Percentiles rank a stretch among this genome's conserved stretches.
Conservation (phyloP, 2,797 vertebrate species). For the Pogonophryne albipinna region DNA sequence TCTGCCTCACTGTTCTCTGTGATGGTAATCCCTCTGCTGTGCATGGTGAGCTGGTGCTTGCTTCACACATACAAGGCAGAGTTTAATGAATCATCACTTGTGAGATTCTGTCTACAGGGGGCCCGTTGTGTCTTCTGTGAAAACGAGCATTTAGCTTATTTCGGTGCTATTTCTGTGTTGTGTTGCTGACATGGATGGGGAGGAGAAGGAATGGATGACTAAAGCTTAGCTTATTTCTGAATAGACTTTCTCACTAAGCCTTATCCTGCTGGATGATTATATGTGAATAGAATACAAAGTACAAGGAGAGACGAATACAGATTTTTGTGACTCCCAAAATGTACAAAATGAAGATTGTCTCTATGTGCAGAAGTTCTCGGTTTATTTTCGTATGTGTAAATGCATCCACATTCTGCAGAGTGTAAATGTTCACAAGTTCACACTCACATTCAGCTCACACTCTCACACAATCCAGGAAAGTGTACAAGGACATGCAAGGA, state of each 20-base stretch:
- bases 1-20: constrained; percentile 27
- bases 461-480: constrained; percentile 26
- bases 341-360: constrained; percentile 17
- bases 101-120: constrained; percentile 55
- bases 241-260: constrained; percentile 56
- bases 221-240: constrained; percentile 57
- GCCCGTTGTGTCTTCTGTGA: constrained; percentile 62
- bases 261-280: constrained; percentile 47
- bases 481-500: constrained; percentile 56
- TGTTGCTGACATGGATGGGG: constrained; percentile 50
- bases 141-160: constrained; percentile 61
- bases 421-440: constrained; percentile 36
- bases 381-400: constrained; percentile 34
- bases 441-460: constrained; percentile 7
- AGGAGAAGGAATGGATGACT: constrained; percentile 59
- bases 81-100: constrained; percentile 62
- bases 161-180: constrained; percentile 63
- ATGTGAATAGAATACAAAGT: constrained; percentile 34
- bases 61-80: constrained; percentile 42
- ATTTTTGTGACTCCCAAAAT: not conserved
- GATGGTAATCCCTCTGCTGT: constrained; percentile 43
- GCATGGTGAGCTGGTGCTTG: constrained; percentile 29
- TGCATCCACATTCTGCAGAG: constrained; percentile 15
- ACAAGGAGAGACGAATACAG: constrained; percentile 1
- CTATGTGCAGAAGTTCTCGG: not conserved